A percentile compares a stretch with the other conserved stretches of the same genome.
Evolutionary conservation across 2,797 vertebrate genomes (phyloP).

Genomic region (Coranthus polyacanthus): DNA sequence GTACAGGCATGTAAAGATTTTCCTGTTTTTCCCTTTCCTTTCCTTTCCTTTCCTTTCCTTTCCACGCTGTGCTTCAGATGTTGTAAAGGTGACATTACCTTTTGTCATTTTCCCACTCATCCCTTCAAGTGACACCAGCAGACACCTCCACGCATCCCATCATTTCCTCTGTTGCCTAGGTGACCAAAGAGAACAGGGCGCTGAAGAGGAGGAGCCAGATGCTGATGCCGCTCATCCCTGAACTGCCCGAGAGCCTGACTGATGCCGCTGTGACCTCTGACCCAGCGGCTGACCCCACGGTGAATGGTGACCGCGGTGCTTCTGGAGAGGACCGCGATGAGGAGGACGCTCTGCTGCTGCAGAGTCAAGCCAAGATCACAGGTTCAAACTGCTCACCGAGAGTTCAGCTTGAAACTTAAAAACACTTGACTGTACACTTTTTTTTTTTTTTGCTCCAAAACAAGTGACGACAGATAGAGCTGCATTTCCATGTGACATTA

Average conservation of each 20-base stretch:
- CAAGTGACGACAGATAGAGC: too few species aligned
- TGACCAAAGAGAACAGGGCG: conserved; percentile 82
- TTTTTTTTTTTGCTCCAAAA: too few species aligned
- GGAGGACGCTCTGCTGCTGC: conserved; percentile 38
- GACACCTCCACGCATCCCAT: neutral
- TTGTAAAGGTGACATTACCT: too few species aligned
- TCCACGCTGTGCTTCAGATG: too few species aligned
- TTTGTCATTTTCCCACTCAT: neutral
- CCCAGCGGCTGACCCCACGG: conserved; percentile 1
- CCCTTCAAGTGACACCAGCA: neutral
- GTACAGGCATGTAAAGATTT: conserved; percentile 75
- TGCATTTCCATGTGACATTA: too few species aligned
- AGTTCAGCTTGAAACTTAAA: too few species aligned
- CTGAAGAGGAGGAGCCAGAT: conserved; percentile 82
- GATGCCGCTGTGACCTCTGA: conserved; percentile 38
- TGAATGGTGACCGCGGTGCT: conserved; percentile 9
- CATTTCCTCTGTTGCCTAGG: conserved; percentile 62
- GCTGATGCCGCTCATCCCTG: conserved; percentile 65
- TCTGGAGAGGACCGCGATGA: conserved; percentile 18
- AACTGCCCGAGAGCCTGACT: conserved; percentile 66
- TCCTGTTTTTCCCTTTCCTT: neutral
- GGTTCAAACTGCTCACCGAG: conserved; percentile 70
- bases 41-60: neutral
- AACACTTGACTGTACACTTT: too few species aligned
- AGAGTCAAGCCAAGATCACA: conserved; percentile 80